Evolutionary conservation across 2,888 invertebrate species (phyloP), one percentile per base, ranked within the genome.

Genomic region (Amiota mariae): DNA sequence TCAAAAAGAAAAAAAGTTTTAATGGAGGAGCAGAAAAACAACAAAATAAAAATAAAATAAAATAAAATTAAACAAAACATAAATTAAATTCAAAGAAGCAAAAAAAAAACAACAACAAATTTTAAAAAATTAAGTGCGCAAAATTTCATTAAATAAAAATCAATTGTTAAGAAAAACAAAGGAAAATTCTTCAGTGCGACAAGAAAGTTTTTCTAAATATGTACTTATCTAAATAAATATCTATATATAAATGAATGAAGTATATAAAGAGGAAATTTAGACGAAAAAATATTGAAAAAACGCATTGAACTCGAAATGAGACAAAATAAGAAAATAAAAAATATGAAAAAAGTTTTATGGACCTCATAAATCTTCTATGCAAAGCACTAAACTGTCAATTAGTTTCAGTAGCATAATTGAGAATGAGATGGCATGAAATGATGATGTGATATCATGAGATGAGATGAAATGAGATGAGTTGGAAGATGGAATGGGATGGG

Each of bases 331-430:
- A 66, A 48, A 61, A 18, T 18, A 20, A 6, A 61, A 67, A 67
- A 51, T 18, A 49, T 18, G 13, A 61, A 24, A 2, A 11, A 61
- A 24, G 2, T 15, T 20, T 11, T 13, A 36, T 36, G 36, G 6
- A 36, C 11, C 13, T 46, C 9, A 63, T 63, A 63, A 63, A 63
- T 63, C 63, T 63, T 63, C 9, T 8, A n/a, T 10, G 59, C 11
- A 36, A 24, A 11, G 63, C 36, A 3, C 46, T 54, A 54, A 54
- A 54, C 54, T 68, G 54, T 54, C 67, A 68, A 68, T 49, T 68
- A 68, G n/a, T 13, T 68, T 54, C 67, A 54, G 20, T 68, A 36
- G 36, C 24, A 66, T 11, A 9, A 15, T 54, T 13, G n/a, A n/a
- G n/a, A 46, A 46, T 63, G 46, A 24, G 24, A 24, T 24, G 24